Evolutionary conservation across 2,797 vertebrate species (phyloP).

Genomic region (Vespertilio murinus): DNA sequence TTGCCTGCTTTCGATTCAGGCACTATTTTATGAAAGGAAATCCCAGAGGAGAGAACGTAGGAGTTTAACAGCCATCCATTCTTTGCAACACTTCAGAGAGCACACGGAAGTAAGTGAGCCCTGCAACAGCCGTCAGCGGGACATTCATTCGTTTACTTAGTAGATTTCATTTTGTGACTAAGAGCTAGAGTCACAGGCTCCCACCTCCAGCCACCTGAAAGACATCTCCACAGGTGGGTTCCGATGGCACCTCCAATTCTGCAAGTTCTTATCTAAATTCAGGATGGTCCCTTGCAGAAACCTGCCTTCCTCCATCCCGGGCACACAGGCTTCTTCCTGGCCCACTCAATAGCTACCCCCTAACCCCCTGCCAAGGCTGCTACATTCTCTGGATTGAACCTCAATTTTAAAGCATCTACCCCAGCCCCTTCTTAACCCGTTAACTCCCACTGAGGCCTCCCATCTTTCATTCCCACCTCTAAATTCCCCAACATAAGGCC

Average conservation of each 20-base stretch:
- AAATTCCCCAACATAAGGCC: neutral
- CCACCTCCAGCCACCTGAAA: neutral
- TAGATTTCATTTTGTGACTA: neutral
- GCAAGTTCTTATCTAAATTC: neutral
- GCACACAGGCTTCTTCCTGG: neutral
- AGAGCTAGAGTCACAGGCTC: neutral
- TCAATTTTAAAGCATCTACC: neutral
- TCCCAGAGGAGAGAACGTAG: neutral
- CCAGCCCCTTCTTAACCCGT: neutral
- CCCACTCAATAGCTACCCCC: neutral
- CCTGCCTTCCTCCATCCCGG: neutral
- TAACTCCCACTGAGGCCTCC: neutral
- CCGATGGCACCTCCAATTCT: neutral
- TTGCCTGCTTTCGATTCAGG: conserved; percentile 45
- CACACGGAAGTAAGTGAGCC: conserved; percentile 50
- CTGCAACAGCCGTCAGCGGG: neutral
- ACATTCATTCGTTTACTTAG: neutral
- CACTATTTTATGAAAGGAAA: neutral
- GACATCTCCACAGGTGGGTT: rapidly evolving
- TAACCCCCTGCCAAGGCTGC: rapidly evolving
- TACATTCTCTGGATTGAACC: neutral
- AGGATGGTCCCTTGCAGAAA: neutral
- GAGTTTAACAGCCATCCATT: conserved; percentile 25
- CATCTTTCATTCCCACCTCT: neutral
- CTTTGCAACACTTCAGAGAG: conserved; percentile 38